Conservation (phyloP, 2,888 invertebrate genomes). For the Syritta pipiens region DNA sequence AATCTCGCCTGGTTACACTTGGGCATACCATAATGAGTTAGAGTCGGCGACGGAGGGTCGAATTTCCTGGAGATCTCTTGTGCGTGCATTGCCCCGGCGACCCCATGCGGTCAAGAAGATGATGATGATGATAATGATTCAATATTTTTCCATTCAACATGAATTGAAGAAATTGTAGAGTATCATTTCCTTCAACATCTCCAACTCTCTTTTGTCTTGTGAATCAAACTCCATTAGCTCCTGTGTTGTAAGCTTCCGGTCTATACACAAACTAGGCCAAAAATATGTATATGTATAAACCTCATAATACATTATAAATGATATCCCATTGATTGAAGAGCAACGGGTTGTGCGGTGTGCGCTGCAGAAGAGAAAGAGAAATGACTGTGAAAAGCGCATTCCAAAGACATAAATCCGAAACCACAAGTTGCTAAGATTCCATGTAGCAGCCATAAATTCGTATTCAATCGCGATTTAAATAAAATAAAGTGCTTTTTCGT, state of each 20-base stretch:
- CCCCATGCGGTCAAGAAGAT: too few relatives aligned
- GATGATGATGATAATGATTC: too few relatives aligned
- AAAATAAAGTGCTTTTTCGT: constrained; percentile 57
- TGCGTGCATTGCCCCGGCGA: too few relatives aligned
- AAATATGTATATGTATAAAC: constrained; percentile 21
- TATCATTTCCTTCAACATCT: too few relatives aligned
- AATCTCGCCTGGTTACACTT: too few relatives aligned
- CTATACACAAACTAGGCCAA: constrained; percentile 48
- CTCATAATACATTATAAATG: constrained; percentile 37
- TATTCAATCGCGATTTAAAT: constrained; percentile 67
- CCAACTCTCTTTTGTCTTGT: too few relatives aligned
- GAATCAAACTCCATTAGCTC: constrained; percentile 40
- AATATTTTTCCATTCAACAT: too few relatives aligned
- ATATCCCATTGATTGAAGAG: constrained; percentile 16
- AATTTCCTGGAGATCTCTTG: too few relatives aligned
- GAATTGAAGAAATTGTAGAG: too few relatives aligned
- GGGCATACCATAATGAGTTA: too few relatives aligned
- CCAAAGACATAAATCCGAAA: constrained; percentile 52
- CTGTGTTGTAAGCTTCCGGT: constrained; percentile 13
- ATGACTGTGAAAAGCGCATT: constrained; percentile 39
- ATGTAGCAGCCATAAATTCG: constrained; percentile 63
- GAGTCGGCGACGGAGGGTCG: too few relatives aligned
- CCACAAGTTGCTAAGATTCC: constrained; percentile 66
- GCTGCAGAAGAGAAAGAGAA: too few relatives aligned
- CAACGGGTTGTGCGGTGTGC: not conserved